Base-by-base conservation (phyloP, 1,140 invertebrate species). In the Nixonia krombeini region DNA sequence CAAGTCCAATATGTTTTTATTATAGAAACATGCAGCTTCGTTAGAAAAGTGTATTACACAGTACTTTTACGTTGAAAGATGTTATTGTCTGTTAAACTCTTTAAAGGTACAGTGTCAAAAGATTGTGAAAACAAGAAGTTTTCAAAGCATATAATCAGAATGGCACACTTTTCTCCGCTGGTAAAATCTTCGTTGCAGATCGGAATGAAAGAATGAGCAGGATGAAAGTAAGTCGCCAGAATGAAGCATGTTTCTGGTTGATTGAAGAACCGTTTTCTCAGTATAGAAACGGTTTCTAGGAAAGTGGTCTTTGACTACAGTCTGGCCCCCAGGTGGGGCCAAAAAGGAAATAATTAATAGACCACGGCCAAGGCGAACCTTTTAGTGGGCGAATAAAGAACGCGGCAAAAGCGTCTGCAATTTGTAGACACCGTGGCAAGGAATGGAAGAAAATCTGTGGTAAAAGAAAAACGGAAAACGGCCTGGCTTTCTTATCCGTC, bases 341-440 rank as follows among this genome's bases (percentile, higher is more conserved):
- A 6, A 37, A 37, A 37, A 37, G 12, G 35, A 37, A 17, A 37
- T 37, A 37, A 37, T 37, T 37, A 37, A 37, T 37, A 37, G 35
- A 9, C 6, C 35, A 37, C 35, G 7, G 35, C 8, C 35, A 37
- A 37, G 35, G 17, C 15, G n/a, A n/a, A n/a, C n/a, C 18, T 41
- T 9, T n/a, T 4, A 21, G 6, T 5, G 3, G 8, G 38, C 1
- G 38, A 10, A 41, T 41, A 41, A 21, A 41, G 38, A 17, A 21
- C 15, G 17, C 15, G 5, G 16, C 12, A n/a, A n/a, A n/a, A n/a
- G n/a, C n/a, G n/a, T n/a, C n/a, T n/a, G n/a, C n/a, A n/a, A 41
- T 18, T 21, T 17, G 38, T 17, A 17, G 38, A 21, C 38, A 41
- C 18, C 9, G 38, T 5, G 38, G 15, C 38, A 4, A 3, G 15